phyloP scores from a whole-genome alignment of 2,888 invertebrate genomes.

The Hirtodrosophila trivittata region DNA sequence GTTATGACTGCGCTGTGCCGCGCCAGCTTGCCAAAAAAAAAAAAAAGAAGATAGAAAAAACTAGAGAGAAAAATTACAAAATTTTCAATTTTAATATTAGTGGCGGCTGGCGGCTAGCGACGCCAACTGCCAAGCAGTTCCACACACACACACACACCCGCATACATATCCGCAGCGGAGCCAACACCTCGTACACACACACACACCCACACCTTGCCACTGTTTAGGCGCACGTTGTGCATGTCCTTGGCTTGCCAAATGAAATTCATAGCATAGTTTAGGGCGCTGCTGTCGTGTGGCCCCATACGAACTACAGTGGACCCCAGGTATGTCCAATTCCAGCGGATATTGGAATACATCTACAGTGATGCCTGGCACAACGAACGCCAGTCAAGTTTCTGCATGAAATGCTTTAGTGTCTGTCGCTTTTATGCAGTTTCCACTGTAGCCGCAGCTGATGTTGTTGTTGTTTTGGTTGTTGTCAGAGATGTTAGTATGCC shows the following conservation, averaged over 20 bases:
- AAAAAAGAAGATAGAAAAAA: background rate
- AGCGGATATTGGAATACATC: no score
- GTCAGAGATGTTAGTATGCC: conserved; percentile 57
- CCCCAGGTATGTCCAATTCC: no score
- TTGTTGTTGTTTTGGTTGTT: conserved; percentile 31
- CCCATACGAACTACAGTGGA: conserved; percentile 54
- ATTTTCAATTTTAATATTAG: conserved; percentile 80
- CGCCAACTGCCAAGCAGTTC: conserved; percentile 66
- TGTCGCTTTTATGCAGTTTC: conserved; percentile 24
- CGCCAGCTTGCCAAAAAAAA: conserved; percentile 66
- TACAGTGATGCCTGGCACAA: no score
- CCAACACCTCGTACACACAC: conserved; percentile 36
- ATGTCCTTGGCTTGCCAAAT: conserved; percentile 78
- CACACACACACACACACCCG: background rate
- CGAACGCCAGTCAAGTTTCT: no score
- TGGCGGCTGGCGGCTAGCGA: conserved; percentile 72
- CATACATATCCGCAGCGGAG: background rate
- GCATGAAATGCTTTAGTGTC: no score
- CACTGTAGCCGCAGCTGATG: conserved; percentile 58
- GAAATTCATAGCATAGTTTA: conserved; percentile 75
- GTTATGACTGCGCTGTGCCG: conserved; percentile 75
- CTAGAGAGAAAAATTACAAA: conserved; percentile 71
- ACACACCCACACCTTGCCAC: conserved; percentile 26
- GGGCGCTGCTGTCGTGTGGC: conserved; percentile 53
- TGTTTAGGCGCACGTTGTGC: conserved; percentile 75